Evolutionary conservation across 2,797 vertebrate species (phyloP).

Genomic region (Anas capensis): DNA sequence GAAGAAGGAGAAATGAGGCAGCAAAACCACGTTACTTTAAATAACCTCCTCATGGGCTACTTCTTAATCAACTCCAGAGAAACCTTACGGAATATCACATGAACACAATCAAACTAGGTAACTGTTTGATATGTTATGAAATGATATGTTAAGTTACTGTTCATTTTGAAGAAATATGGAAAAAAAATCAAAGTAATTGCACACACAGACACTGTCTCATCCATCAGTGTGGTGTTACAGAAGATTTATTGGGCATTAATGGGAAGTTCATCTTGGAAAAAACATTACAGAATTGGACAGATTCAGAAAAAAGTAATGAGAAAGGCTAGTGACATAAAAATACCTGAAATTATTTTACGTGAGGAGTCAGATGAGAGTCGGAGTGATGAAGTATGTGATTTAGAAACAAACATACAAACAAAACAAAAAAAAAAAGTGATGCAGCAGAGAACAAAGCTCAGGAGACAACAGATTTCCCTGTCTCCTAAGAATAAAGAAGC

Average conservation of each 20-base stretch:
- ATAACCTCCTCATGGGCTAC: conserved; percentile 13
- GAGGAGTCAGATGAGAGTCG: background rate
- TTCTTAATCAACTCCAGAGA: conserved; percentile 42
- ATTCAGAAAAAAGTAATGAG: background rate
- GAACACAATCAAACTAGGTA: background rate
- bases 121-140: background rate
- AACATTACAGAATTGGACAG: background rate
- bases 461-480: background rate
- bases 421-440: background rate
- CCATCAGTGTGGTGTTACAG: background rate
- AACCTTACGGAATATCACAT: conserved; percentile 23
- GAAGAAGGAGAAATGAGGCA: conserved; percentile 48
- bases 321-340: background rate
- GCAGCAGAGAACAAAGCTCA: background rate
- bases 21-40: background rate
- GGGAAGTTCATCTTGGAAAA: background rate
- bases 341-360: background rate
- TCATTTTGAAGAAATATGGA: background rate
- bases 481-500: background rate
- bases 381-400: background rate
- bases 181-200: background rate
- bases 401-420: background rate
- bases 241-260: background rate
- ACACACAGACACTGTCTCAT: background rate
- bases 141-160: background rate